These are phyloP conservation scores for Trochalopteron elliotii DNA, from an alignment of 2,113 vertebrate genomes.

Conservation along the genomic window DNA sequence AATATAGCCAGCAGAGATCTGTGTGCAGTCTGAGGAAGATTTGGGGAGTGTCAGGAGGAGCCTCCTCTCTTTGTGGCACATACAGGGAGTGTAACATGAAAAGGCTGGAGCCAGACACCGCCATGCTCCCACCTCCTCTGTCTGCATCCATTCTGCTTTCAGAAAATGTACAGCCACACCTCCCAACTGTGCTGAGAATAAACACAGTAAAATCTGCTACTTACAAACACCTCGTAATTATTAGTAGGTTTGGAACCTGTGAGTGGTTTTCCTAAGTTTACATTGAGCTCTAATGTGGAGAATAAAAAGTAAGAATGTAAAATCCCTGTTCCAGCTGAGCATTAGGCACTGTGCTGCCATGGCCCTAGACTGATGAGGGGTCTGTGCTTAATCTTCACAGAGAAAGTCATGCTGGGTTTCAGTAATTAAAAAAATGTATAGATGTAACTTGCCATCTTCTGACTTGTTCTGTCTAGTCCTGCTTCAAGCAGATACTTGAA, in stretches of 20 bases:
- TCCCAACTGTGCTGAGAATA: rapidly evolving
- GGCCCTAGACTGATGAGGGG: neutral
- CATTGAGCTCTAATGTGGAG: neutral
- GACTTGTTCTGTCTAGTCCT: neutral
- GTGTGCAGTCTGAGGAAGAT: neutral
- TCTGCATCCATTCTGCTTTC: neutral
- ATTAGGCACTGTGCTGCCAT: neutral
- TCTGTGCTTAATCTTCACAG: neutral
- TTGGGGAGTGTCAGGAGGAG: neutral
- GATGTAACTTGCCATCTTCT: neutral
- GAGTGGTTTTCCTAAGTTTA: neutral
- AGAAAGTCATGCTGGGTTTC: neutral
- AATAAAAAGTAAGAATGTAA: neutral
- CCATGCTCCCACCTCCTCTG: neutral
- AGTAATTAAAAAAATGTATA: neutral
- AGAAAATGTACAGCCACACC: neutral
- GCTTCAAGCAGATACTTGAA: slow-evolving; percentile 4
- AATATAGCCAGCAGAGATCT: neutral
- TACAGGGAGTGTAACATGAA: neutral
- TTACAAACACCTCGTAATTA: neutral
- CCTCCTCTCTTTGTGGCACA: neutral
- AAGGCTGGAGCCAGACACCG: neutral
- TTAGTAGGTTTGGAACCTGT: neutral
- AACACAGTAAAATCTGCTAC: neutral
- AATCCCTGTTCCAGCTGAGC: neutral